A percentile compares a stretch with the other conserved stretches of the same genome.
phyloP scores from a whole-genome alignment of 2,113 vertebrate species.

The Prochilodus magdalenae region DNA sequence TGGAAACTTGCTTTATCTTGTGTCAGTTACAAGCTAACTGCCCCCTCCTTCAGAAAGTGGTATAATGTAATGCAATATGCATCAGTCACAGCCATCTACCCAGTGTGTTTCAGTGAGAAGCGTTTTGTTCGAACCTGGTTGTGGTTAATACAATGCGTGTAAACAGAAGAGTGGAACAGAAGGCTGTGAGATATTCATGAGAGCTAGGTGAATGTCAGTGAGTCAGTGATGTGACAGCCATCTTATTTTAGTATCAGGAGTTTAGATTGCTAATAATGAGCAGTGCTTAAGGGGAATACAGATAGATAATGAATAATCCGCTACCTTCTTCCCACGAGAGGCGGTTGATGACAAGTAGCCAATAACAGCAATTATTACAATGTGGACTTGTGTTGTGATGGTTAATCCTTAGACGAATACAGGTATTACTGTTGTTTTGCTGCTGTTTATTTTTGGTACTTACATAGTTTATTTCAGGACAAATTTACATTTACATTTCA shows the following conservation, averaged over 20 bases:
- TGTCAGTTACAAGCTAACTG: too few relatives aligned
- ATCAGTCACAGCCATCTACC: background rate
- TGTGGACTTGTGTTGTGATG: background rate
- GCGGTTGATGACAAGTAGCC: background rate
- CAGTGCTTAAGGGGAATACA: background rate
- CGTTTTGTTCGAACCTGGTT: background rate
- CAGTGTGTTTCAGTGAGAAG: background rate
- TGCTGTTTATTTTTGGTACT: too few relatives aligned
- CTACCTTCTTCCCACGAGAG: background rate
- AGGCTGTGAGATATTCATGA: constrained; percentile 1
- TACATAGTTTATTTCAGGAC: too few relatives aligned
- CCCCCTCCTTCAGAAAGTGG: background rate
- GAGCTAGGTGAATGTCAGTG: background rate
- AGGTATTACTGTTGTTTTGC: too few relatives aligned
- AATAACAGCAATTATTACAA: background rate
- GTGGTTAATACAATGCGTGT: background rate
- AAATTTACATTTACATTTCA: too few relatives aligned
- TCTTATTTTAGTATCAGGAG: constrained; percentile 6
- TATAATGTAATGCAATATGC: background rate
- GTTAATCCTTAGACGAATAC: too few relatives aligned
- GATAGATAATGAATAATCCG: background rate
- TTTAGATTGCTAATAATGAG: constrained; percentile 13
- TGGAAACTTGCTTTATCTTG: background rate
- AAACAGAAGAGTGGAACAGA: constrained; percentile 9
- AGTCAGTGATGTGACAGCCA: background rate